These are phyloP conservation scores for Neuroterus valhalla DNA, from an alignment of 1,140 invertebrate species.

Conservation along the genomic window DNA sequence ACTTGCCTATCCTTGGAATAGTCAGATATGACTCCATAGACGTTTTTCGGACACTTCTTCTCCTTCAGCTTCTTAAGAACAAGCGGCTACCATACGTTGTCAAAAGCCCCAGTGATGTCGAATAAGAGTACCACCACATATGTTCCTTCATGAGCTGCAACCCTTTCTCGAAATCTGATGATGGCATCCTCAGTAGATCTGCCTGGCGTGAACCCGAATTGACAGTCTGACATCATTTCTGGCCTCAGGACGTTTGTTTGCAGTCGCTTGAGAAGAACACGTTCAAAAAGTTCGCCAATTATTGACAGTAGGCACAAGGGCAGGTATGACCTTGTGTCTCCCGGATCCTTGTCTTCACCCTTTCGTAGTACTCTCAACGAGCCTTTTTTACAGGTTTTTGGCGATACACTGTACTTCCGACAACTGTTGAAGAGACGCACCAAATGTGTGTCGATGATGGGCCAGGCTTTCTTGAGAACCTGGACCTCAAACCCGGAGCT, in stretches of 20 bases:
- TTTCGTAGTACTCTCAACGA: slow-evolving; percentile 56
- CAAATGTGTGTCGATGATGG: background rate
- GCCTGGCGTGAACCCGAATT: slow-evolving; percentile 34
- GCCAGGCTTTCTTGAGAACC: slow-evolving; percentile 24
- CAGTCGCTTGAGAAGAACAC: slow-evolving; percentile 45
- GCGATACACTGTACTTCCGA: slow-evolving; percentile 48
- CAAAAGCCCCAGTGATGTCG: slow-evolving; percentile 71
- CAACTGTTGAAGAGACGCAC: slow-evolving; percentile 41
- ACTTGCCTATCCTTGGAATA: background rate
- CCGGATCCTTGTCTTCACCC: slow-evolving; percentile 37
- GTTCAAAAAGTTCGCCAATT: slow-evolving; percentile 57
- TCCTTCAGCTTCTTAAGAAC: slow-evolving; percentile 54
- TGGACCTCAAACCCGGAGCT: slow-evolving; percentile 26
- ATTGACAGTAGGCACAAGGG: slow-evolving; percentile 56
- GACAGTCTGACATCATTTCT: background rate
- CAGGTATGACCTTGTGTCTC: slow-evolving; percentile 51
- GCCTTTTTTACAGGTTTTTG: slow-evolving; percentile 57
- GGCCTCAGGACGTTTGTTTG: background rate
- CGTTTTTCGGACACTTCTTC: background rate
- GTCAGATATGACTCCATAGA: background rate
- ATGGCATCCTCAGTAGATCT: slow-evolving; percentile 48
- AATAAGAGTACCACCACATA: slow-evolving; percentile 58
- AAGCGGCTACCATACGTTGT: slow-evolving; percentile 65
- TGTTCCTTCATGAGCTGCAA: slow-evolving; percentile 25
- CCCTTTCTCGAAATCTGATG: background rate